Base-by-base conservation (phyloP, 2,797 vertebrate species). In the Danio aesculapii region DNA sequence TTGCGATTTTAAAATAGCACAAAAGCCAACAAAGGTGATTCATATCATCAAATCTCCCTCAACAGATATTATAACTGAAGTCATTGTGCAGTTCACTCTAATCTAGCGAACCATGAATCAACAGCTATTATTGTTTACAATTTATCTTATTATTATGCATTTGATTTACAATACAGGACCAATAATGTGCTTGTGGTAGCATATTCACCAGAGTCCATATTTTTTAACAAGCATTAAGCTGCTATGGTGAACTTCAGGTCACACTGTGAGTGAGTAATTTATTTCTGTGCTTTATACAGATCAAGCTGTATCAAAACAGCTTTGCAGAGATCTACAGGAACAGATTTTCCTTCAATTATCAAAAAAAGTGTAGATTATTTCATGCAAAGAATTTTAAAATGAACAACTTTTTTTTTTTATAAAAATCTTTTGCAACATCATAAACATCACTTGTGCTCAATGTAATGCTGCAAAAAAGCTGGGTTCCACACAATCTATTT, bases 61-160 rank as follows among this genome's bases (percentile, higher is more conserved):
- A 52, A 52, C 41, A 63, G 4, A 58, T 14, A 58, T 47, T 46
- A 73, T 73, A 73, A 73, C 52, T 8, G 43, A 58, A 58, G 7
- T 14, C 19, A 44, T 12, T 46, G 9, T 12, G 8, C 19, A 47
- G 16, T 8, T 14, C 13, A 74, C 19, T 61, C 43, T 11, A 47
- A 59, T 44, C 57, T n/a, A 68, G 12, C 46, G 21, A 8, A 6
- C 53, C 41, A 8, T 0, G 10, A 47, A 9, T 62, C 14, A 75
- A 41, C 16, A 50, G 58, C 6, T 41, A 44, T 62, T 4, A 75
- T 49, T 14, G 12, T 55, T 43, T 17, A 19, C 7, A 44, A 16
- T n/a, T 19, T 30, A n/a, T 30, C 8, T 21, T 16, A 73, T 30
- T 73, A 47, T 21, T 21, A 46, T 11, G 8, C 6, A 44, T 30